Conservation (phyloP, 2,888 invertebrate species). For the Bembecia ichneumoniformis region DNA sequence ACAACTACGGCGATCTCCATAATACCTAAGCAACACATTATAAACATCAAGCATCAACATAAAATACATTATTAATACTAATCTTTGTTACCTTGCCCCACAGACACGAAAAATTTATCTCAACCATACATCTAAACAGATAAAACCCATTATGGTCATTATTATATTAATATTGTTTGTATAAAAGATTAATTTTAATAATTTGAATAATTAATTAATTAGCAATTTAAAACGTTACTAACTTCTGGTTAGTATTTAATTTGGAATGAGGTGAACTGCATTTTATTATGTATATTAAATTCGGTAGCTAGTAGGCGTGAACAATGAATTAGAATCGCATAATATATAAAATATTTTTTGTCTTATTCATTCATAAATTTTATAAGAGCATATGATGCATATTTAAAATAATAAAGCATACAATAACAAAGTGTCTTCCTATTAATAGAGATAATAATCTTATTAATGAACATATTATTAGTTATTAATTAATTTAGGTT, state of each 20-base stretch:
- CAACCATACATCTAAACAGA: constrained; percentile 4
- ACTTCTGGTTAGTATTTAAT: background rate
- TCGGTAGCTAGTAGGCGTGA: background rate
- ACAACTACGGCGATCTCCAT: too few species aligned
- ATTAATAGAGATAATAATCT: too few species aligned
- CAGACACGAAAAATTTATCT: constrained; percentile 7
- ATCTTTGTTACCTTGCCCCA: constrained; percentile 3
- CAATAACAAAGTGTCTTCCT: background rate
- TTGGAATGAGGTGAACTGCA: background rate
- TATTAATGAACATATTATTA: too few species aligned
- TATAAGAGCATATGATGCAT: background rate
- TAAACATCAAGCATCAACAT: too few species aligned
- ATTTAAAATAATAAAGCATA: background rate
- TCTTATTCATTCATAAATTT: background rate
- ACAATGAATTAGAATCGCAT: background rate
- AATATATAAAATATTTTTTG: background rate
- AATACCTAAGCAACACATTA: too few species aligned
- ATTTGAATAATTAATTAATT: background rate
- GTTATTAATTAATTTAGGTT: too few species aligned
- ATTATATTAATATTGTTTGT: background rate
- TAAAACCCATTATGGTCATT: background rate
- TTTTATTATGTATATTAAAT: background rate
- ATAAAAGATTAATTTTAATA: background rate
- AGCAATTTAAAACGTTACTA: background rate
- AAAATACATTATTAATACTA: background rate